A percentile compares a stretch with the other conserved stretches of the same genome.
Evolutionary conservation across 2,888 invertebrate genomes (phyloP).

Genomic region (Heterodera filipjevi): DNA sequence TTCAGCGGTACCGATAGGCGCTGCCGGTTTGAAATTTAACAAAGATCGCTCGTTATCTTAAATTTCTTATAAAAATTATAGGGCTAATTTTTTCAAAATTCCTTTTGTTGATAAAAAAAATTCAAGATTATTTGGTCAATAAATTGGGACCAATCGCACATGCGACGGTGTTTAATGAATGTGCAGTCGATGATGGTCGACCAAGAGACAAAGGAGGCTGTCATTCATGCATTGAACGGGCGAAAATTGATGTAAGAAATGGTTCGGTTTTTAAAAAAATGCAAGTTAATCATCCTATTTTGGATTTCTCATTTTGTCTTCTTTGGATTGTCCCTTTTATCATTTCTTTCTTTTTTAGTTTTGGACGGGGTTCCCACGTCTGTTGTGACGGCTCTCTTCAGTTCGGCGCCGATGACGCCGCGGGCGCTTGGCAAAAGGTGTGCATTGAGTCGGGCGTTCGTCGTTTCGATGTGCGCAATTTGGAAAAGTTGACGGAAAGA

Average conservation of each 20-base stretch:
- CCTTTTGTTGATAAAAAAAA: too few relatives aligned
- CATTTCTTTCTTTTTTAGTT: conserved; percentile 47
- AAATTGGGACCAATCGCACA: conserved; percentile 60
- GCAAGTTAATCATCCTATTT: too few relatives aligned
- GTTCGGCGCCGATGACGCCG: conserved; percentile 62
- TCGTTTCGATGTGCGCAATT: conserved; percentile 48
- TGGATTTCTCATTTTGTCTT: neutral
- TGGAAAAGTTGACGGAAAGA: conserved; percentile 47
- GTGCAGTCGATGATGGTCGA: conserved; percentile 52
- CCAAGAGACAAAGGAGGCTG: conserved; percentile 38
- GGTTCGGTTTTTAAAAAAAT: too few relatives aligned
- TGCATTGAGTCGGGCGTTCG: conserved; percentile 36
- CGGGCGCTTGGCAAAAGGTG: conserved; percentile 60
- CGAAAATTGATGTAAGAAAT: conserved; percentile 39
- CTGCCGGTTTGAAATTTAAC: too few relatives aligned
- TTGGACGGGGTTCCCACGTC: conserved; percentile 60
- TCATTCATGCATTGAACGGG: conserved; percentile 44
- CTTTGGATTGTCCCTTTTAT: neutral
- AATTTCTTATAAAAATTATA: too few relatives aligned
- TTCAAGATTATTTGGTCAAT: conserved; percentile 59
- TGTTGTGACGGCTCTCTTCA: conserved; percentile 60
- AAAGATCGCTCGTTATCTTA: too few relatives aligned
- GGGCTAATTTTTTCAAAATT: too few relatives aligned
- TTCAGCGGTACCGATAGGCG: too few relatives aligned
- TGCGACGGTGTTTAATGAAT: conserved; percentile 56